These are phyloP conservation scores for Psophia crepitans DNA, from an alignment of 2,113 vertebrate species.

Conservation along the genomic window DNA sequence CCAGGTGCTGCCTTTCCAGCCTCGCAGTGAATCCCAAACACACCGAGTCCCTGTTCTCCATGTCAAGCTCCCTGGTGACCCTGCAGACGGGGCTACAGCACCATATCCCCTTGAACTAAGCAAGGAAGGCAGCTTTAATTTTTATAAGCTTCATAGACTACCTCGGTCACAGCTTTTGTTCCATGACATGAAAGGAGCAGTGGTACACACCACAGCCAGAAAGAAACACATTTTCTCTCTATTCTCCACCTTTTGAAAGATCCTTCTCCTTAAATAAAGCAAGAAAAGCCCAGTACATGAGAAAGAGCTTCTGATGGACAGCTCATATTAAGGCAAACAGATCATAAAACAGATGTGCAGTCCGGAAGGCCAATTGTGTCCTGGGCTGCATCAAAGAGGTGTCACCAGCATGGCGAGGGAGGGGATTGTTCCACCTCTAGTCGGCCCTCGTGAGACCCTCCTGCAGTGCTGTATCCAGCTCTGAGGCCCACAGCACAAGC, in stretches of 20 bases:
- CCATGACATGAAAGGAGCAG: neutral
- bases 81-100: neutral
- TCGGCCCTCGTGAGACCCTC: no score
- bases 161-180: neutral
- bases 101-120: neutral
- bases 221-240: neutral
- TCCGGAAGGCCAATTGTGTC: no score
- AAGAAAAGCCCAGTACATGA: neutral
- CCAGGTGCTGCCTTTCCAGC: neutral
- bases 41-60: accelerated
- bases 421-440: no score
- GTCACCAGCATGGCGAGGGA: no score
- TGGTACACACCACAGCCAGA: neutral
- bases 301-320: neutral
- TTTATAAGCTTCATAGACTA: neutral
- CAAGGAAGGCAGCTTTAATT: neutral
- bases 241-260: neutral
- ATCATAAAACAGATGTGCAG: neutral
- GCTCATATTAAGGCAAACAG: neutral
- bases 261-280: neutral
- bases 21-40: accelerated
- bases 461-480: no score
- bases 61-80: neutral
- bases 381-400: no score
- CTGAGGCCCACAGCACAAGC: no score